phyloP scores from a whole-genome alignment of 2,113 vertebrate genomes.

The Ancistrus triradiatus region DNA sequence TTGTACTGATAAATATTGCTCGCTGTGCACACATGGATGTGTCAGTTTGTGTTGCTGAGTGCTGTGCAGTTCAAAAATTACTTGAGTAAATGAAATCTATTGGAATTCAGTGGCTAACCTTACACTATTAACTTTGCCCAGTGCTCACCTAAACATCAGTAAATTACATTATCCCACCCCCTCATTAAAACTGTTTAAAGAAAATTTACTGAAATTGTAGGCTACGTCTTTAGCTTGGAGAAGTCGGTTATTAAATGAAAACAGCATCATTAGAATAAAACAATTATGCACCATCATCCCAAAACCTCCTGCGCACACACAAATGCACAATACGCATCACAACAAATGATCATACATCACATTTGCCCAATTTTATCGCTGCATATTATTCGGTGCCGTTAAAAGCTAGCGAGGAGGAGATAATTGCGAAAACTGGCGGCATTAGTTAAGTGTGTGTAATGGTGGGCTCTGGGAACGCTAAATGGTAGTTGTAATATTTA shows the following conservation, averaged over 20 bases:
- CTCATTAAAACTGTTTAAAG: slow-evolving; percentile 32
- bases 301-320: background rate
- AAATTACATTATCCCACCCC: slow-evolving; percentile 19
- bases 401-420: slow-evolving; percentile 73
- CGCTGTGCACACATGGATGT: slow-evolving; percentile 3
- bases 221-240: slow-evolving; percentile 24
- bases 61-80: slow-evolving; percentile 26
- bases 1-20: slow-evolving; percentile 52
- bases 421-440: slow-evolving; percentile 75
- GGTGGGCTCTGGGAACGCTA: slow-evolving; percentile 74
- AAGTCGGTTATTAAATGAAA: slow-evolving; percentile 40
- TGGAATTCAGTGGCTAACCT: slow-evolving; percentile 39
- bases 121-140: slow-evolving; percentile 24
- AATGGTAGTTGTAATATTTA: slow-evolving; percentile 91
- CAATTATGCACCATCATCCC: slow-evolving; percentile 26
- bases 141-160: slow-evolving; percentile 12
- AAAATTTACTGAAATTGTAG: slow-evolving; percentile 39
- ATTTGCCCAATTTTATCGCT: slow-evolving; percentile 70
- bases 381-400: slow-evolving; percentile 40
- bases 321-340: slow-evolving; percentile 6
- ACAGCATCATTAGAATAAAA: slow-evolving; percentile 35
- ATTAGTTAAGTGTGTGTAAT: slow-evolving; percentile 80
- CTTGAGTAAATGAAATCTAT: slow-evolving; percentile 8
- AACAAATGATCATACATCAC: slow-evolving; percentile 72
- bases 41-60: slow-evolving; percentile 6